phyloP scores from a whole-genome alignment of 2,888 invertebrate species.

The Lathronympha strigana region DNA sequence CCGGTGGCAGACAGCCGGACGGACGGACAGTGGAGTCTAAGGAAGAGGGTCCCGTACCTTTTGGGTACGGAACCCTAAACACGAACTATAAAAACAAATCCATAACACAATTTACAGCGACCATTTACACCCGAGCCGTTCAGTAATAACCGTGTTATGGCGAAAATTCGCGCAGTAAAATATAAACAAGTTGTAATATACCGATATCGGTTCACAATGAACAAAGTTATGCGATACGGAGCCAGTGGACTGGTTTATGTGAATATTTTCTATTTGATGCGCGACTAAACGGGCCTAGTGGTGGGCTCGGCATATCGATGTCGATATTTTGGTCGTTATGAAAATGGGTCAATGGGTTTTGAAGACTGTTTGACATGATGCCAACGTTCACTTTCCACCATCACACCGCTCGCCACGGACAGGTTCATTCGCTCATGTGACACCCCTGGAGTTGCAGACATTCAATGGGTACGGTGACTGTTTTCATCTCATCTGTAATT shows the following conservation, averaged over 20 bases:
- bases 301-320: conserved; percentile 6
- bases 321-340: background rate
- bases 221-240: conserved; percentile 39
- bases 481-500: too few relatives aligned
- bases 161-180: conserved; percentile 31
- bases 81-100: background rate
- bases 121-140: conserved; percentile 10
- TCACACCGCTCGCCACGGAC: too few relatives aligned
- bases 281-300: conserved; percentile 37
- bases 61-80: too few relatives aligned
- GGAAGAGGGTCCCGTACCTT: too few relatives aligned
- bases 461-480: too few relatives aligned
- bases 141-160: conserved; percentile 30
- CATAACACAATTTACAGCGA: background rate
- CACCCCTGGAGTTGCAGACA: too few relatives aligned
- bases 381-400: too few relatives aligned
- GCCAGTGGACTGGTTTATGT: conserved; percentile 40
- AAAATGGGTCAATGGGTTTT: background rate
- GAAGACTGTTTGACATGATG: too few relatives aligned
- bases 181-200: conserved; percentile 37
- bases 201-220: conserved; percentile 38
- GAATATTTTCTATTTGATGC: conserved; percentile 42
- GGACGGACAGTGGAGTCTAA: too few relatives aligned
- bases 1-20: too few relatives aligned
- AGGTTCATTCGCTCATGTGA: too few relatives aligned